Conservation (phyloP, 2,113 vertebrate species). For the Syngnathoides biaculeatus region DNA sequence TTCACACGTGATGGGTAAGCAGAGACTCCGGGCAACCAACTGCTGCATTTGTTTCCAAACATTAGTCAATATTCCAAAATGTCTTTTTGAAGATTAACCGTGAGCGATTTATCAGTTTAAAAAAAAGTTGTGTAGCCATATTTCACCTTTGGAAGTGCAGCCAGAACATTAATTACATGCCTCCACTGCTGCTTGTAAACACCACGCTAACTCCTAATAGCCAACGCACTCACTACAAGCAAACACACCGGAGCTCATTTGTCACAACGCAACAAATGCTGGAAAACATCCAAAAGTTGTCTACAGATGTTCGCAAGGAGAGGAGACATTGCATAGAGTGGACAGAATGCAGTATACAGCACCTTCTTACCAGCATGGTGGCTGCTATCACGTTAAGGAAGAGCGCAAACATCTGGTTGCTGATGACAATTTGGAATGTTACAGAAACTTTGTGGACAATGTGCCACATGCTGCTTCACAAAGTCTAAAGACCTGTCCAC, state of each 20-base stretch:
- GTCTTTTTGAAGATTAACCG: neutral
- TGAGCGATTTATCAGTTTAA: constrained; percentile 59
- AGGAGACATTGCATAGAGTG: neutral
- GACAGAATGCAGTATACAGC: neutral
- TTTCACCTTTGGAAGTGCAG: constrained; percentile 53
- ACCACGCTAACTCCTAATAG: constrained; percentile 39
- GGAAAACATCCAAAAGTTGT: constrained; percentile 4
- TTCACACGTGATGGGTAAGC: neutral
- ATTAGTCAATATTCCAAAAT: neutral
- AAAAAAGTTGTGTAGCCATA: constrained; percentile 14
- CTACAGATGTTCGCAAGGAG: neutral
- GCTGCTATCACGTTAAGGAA: neutral
- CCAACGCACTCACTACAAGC: constrained; percentile 27
- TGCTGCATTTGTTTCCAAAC: neutral
- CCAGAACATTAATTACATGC: constrained; percentile 50
- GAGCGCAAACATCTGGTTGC: neutral
- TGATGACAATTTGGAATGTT: neutral
- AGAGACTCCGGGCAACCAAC: neutral
- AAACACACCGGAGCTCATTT: constrained; percentile 22
- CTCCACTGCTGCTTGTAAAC: constrained; percentile 38
- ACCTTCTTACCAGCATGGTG: neutral
- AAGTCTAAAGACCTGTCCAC: too few species aligned
- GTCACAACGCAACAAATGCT: constrained; percentile 8
- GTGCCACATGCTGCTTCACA: too few species aligned
- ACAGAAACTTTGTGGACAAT: neutral